Evolutionary conservation across 1,140 invertebrate species (phyloP).

Genomic region (Heliconius hermathena): DNA sequence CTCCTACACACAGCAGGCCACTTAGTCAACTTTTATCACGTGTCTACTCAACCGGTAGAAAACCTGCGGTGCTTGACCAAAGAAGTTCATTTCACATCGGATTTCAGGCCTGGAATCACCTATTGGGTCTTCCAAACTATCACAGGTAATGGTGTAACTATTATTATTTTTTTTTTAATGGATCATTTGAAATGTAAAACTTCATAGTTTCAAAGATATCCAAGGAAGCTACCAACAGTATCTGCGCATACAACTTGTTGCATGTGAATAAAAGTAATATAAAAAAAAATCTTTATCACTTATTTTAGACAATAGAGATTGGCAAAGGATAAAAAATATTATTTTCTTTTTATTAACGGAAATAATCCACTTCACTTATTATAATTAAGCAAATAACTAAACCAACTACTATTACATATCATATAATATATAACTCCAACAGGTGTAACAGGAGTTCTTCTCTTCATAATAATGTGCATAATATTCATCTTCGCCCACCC

Average conservation of each 20-base stretch:
- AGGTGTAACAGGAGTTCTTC: slow-evolving; percentile 96
- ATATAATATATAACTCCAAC: slow-evolving; percentile 24
- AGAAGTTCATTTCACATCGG: slow-evolving; percentile 96
- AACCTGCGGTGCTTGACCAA: slow-evolving; percentile 97
- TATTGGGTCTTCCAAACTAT: slow-evolving; percentile 98
- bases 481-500: slow-evolving; percentile 99
- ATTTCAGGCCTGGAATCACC: slow-evolving; percentile 94
- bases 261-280: no score
- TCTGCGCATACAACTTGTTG: no score
- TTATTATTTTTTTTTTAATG: not conserved
- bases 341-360: no score
- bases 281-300: no score
- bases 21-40: slow-evolving; percentile 99
- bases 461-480: slow-evolving; percentile 96
- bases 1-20: slow-evolving; percentile 96
- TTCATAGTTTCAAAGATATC: no score
- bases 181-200: no score
- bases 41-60: slow-evolving; percentile 97
- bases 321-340: no score
- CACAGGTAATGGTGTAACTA: slow-evolving; percentile 86
- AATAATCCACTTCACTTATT: no score
- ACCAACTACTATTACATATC: not conserved
- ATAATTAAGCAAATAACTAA: no score
- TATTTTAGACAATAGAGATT: no score
- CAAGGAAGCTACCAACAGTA: no score